Base-by-base conservation (phyloP, 53 echinoderm and acorn worm genomes). In the Stichopus horrens region DNA sequence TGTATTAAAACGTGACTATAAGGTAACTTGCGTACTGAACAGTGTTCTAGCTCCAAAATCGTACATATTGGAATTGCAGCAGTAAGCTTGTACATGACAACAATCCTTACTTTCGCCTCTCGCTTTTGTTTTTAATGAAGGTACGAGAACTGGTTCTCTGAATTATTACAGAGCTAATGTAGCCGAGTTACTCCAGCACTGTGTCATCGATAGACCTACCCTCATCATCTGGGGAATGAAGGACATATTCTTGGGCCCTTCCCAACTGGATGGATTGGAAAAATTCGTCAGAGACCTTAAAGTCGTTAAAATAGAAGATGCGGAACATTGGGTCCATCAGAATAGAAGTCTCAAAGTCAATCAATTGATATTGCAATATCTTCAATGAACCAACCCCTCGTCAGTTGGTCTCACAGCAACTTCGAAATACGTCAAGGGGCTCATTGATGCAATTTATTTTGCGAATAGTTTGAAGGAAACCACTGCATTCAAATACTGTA, bases 311-410 rank as follows among this genome's bases (percentile, higher is more conserved):
- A 92, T 96, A 9, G 89, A 86, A 3, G 94, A 92, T 14, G 96
- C 94, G 18, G 92, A 89, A 58, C 96, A 95, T 67, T 95, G 94
- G 94, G 94, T 95, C 5, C 96, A 95, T 68, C 96, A 95, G 83
- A 92, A 95, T 55, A 22, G 54, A 58, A 94, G 94, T 5, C 83
- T 68, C 2, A 83, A 83, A 8, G 93, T 94, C 19, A 96, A 96
- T 83, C 56, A 83, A 37, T 66, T 94, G 71, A 93, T 96, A 89
- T 86, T 91, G n/a, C 89, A 93, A 16, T 94, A 90, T 77, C 77
- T 96, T 53, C 79, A 79, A 16, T 4, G 11, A 63, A 10, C 37
- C 37, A 37, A 37, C 37, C 37, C 37, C 37, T 37, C 2, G 2
- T 37, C 37, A 37, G 37, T 37, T 2, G 37, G 37, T 0, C 37